Base-by-base conservation (phyloP, 1,140 invertebrate species). In the Proales similis region DNA sequence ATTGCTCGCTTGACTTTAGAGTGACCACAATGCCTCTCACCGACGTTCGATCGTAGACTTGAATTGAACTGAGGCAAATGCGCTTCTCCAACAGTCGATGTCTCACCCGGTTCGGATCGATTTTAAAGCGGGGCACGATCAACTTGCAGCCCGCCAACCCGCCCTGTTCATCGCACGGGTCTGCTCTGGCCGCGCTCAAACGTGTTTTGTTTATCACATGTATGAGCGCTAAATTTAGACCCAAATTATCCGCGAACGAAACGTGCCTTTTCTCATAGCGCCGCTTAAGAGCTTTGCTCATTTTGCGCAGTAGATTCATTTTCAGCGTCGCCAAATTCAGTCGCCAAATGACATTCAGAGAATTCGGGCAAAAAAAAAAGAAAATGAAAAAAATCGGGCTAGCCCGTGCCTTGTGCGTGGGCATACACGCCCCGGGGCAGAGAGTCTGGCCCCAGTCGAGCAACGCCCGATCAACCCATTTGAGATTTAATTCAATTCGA, bases 191-290 rank as follows among this genome's bases (percentile, higher is more conserved):
- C 5, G 3, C 7, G 3, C 14, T 53, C 26, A 33, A 4, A 36
- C 17, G 17, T 42, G 0, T 7, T 26, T 24, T 26, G 36, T 43
- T 57, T 42, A 57, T 57, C 30, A 42, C 38, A 17, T 57, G 51
- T 14, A 57, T 57, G 12, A 57, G 51, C 19, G 39, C 51, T 17
- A 57, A 42, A 19, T 57, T 42, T 14, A 57, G 20, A 24, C 51
- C 51, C 7, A 57, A 29, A 26, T 19, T 42, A 26, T 57, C 51
- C 17, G 51, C 51, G 27, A 57, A 57, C 20, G 30, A 27, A 9
- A 57, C 51, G 30, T 57, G 51, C n/a, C 45, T 57, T 17, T 17
- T 57, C 19, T 39, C n/a, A n/a, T n/a, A n/a, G n/a, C n/a, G n/a
- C n/a, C n/a, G n/a, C n/a, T n/a, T n/a, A n/a, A n/a, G n/a, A n/a